These are phyloP conservation scores for Trichogramma evanescens DNA, from an alignment of 2,888 invertebrate species.

Conservation along the genomic window DNA sequence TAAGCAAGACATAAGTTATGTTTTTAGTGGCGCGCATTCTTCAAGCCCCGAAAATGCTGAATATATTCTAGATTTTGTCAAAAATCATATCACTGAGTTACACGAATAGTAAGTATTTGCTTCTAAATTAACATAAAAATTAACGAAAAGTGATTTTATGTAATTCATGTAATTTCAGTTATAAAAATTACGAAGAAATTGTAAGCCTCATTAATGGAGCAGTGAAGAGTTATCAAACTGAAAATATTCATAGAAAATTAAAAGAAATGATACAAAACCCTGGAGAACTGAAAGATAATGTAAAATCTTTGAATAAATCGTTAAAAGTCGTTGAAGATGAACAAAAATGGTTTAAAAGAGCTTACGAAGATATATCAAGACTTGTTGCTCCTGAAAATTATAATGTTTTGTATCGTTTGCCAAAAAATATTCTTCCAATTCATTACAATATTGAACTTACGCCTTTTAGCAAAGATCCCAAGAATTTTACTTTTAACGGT, in stretches of 20 bases:
- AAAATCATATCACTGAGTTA: constrained; percentile 24
- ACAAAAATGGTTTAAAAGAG: constrained; percentile 26
- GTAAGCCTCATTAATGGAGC: constrained; percentile 27
- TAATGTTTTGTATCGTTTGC: constrained; percentile 49
- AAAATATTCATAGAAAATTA: constrained; percentile 25
- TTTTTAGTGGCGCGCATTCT: constrained; percentile 40
- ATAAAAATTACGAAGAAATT: constrained; percentile 23
- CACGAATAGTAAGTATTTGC: constrained; percentile 30
- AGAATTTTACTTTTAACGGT: constrained; percentile 34
- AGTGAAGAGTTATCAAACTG: constrained; percentile 31
- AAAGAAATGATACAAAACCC: constrained; percentile 22
- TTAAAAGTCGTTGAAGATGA: constrained; percentile 31
- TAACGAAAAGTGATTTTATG: constrained; percentile 41
- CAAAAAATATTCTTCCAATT: constrained; percentile 50
- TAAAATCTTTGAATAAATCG: constrained; percentile 20
- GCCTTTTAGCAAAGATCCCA: too few relatives aligned
- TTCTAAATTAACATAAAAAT: constrained; percentile 6
- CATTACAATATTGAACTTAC: constrained; percentile 51
- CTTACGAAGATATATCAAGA: neutral
- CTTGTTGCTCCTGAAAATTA: neutral
- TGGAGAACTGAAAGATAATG: constrained; percentile 1
- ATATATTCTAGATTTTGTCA: constrained; percentile 34
- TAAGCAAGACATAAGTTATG: constrained; percentile 42
- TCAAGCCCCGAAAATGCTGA: constrained; percentile 36
- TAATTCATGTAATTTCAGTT: constrained; percentile 25